Base-by-base conservation (phyloP, 37 sponge, comb jelly and placozoan genomes). In the Spongia lamella region DNA sequence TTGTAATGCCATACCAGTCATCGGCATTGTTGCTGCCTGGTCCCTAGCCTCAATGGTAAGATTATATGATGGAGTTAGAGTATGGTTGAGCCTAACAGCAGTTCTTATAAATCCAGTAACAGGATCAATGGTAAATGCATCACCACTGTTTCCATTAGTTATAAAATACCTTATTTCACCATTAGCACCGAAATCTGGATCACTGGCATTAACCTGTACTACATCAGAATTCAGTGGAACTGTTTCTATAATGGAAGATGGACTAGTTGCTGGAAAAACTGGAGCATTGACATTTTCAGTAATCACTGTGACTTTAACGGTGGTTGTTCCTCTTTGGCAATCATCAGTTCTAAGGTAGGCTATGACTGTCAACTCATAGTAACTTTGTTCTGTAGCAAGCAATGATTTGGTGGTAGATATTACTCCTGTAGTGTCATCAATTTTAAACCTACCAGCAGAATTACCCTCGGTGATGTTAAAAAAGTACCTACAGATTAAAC, bases 401-500 rank as follows among this genome's bases (percentile, higher is more conserved):
- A 86, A 59, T 0, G 82, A 74, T 14, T 24, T 13, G 7, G 29
- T 14, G 1, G 68, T 53, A 9, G 60, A 57, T 7, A 93, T 30
- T 20, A 62, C 59, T 7, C 93, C 93, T 22, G 72, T 76, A 19
- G 7, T 43, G 47, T 43, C 47, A 43, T 72, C 80, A 11, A 93
- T 49, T 0, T 53, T 7, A 47, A 93, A 93, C 33, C 59, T 53
- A 22, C 65, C 83, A 7, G 33, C 58, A 3, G 64, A 43, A 55
- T 88, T 83, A 33, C 91, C 91, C 21, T 66, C 64, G 1, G 77
- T 79, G 31, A 90, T 85, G 49, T 54, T 53, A 72, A 61, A 90
- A 30, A 34, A 61, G 65, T 82, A 90, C 16, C 91, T 90, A 9
- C 9, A 43, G 7, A 43, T 43, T 5, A 43, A n/a, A n/a, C n/a